Percentiles rank a stretch among this genome's conserved stretches.
phyloP scores from a whole-genome alignment of 2,888 invertebrate species.

The Brachynemurus nebulosus region DNA sequence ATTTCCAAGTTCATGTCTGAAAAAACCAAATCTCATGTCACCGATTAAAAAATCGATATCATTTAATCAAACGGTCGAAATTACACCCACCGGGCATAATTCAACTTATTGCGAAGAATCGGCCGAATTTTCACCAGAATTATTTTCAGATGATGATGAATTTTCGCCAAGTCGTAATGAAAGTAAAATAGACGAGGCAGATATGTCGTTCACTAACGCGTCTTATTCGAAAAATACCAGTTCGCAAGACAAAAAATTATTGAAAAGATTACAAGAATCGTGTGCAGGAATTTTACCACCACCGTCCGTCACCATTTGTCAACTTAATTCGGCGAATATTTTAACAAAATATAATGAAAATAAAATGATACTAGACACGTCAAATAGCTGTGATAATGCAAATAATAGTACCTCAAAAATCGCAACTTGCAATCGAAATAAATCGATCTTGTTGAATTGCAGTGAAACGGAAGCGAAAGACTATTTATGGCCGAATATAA shows the following conservation, averaged over 20 bases:
- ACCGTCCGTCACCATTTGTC: constrained; percentile 55
- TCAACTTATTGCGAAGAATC: not conserved
- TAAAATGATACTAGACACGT: no score
- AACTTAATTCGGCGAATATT: constrained; percentile 50
- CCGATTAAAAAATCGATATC: not conserved
- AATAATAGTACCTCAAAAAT: constrained; percentile 12
- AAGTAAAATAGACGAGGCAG: not conserved
- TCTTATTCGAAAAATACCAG: not conserved
- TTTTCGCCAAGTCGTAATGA: constrained; percentile 15
- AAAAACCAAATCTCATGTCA: no score
- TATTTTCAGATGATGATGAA: constrained; percentile 49
- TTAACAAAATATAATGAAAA: constrained; percentile 32
- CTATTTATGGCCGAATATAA: constrained; percentile 43
- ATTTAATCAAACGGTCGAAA: not conserved
- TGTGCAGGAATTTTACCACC: constrained; percentile 60
- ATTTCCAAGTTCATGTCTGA: no score
- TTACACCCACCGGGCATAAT: not conserved
- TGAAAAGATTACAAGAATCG: constrained; percentile 38
- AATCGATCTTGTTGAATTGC: constrained; percentile 25
- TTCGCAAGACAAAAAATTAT: constrained; percentile 27
- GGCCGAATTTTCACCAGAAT: constrained; percentile 39
- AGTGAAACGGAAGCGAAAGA: constrained; percentile 30
- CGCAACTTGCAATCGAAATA: no score
- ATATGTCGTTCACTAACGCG: constrained; percentile 6
- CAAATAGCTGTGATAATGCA: no score